Evolutionary conservation across 2,888 invertebrate species (phyloP).

Genomic region (Spilosoma lubricipeda): DNA sequence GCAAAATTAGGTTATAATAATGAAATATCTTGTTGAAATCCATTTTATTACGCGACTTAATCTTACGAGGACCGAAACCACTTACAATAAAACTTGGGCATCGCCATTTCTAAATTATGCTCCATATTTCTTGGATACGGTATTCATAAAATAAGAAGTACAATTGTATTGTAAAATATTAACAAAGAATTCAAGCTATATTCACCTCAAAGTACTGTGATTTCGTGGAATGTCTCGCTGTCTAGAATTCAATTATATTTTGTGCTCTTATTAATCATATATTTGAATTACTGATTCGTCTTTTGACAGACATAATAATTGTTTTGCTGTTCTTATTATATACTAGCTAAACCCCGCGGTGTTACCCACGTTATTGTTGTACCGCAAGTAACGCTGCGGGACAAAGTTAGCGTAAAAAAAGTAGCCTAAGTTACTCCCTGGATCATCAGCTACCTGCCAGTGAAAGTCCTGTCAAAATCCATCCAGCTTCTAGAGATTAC

Average conservation of each 20-base stretch:
- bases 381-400: too few species aligned
- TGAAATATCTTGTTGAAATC: slow-evolving; percentile 27
- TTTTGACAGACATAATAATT: not conserved
- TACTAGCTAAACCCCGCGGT: too few species aligned
- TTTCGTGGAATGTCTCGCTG: slow-evolving; percentile 2
- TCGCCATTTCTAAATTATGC: slow-evolving; percentile 32
- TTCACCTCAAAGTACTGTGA: not conserved
- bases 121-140: slow-evolving; percentile 20
- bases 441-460: too few species aligned
- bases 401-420: too few species aligned
- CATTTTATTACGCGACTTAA: slow-evolving; percentile 25
- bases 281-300: not conserved
- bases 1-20: slow-evolving; percentile 28
- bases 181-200: slow-evolving; percentile 8
- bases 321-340: not conserved
- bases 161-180: slow-evolving; percentile 9
- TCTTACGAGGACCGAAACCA: slow-evolving; percentile 29
- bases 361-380: too few species aligned
- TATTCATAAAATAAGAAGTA: slow-evolving; percentile 11
- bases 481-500: too few species aligned
- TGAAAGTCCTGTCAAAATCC: too few species aligned
- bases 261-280: not conserved
- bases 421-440: too few species aligned
- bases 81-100: slow-evolving; percentile 35
- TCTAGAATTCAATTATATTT: not conserved